Evolutionary conservation across 2,888 invertebrate species (phyloP), one percentile per base, ranked within the genome.

Genomic region (Drosophila mercatorum): DNA sequence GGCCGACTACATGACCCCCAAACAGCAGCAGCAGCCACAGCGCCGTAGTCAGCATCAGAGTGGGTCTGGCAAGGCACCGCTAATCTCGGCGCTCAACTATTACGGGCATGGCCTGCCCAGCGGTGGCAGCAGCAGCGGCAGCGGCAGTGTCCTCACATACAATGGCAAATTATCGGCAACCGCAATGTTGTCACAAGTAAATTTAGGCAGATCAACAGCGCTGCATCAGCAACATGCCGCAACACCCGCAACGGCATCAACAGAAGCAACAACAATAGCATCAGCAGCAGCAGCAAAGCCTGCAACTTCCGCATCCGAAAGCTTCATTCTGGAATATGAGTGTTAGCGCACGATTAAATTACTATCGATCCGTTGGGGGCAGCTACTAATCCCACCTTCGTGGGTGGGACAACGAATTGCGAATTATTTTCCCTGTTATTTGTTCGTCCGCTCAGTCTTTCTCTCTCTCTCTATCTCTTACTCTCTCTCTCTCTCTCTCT

Each of bases 261-360:
- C 58, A 31, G n/a, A 63, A 49, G 61, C 63, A 51, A 41, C 52
- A 34, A 6, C 34, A 17, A 12, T 62, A 46, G 22, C 17, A 17
- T 17, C 17, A 17, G 14, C 63, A 46, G 22, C 63, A 46, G 22
- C 65, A 26, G 38, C 67, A 28, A 40, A 65, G 53, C 46, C 63
- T 38, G 17, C 70, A 51, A 12, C 69, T 40, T 11, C 76, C 52
- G 55, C 65, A 38, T 56, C 74, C 65, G 91, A 92, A 75, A 86
- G 90, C 66, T 92, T 91, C 72, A 91, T 92, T 59, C 72, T 92
- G 53, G 92, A 92, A 75, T 92, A 92, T 79, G 92, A 92, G 82
- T 92, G 92, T 92, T 92, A 92, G 92, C 91, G 79, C 72, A 63
- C 72, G 78, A 80, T 86, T 75, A 73, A 68, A 65, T 74, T 78